Conservation (phyloP, 2,797 vertebrate species). For the Alfaro cultratus region DNA sequence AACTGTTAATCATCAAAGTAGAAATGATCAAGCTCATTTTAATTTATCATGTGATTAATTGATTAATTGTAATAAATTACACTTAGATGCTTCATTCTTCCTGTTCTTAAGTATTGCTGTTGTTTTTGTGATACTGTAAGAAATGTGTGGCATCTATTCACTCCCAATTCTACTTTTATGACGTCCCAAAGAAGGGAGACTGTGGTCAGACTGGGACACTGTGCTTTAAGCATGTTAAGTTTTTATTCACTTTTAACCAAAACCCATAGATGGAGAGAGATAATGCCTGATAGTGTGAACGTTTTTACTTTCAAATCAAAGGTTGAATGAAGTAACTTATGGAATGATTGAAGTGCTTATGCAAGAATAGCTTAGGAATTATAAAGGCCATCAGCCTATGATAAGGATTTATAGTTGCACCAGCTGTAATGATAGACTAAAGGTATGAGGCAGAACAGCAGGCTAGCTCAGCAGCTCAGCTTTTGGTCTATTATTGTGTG, state of each 20-base stretch:
- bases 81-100: not conserved
- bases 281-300: not conserved
- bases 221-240: not conserved
- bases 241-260: not conserved
- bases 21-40: too few relatives aligned
- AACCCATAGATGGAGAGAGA: not conserved
- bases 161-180: not conserved
- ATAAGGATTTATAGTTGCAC: not conserved
- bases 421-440: not conserved
- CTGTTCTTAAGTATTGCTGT: not conserved
- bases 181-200: not conserved
- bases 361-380: not conserved
- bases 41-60: too few relatives aligned
- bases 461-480: slow-evolving; percentile 18
- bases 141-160: not conserved
- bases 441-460: not conserved
- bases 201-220: not conserved
- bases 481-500: not conserved
- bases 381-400: not conserved
- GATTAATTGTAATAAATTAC: not conserved
- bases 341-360: not conserved
- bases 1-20: too few relatives aligned
- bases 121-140: not conserved
- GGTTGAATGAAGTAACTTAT: not conserved
- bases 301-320: not conserved